These are phyloP conservation scores for Chaetogeoica ovagalla DNA, from an alignment of 2,888 invertebrate species.

Conservation along the genomic window DNA sequence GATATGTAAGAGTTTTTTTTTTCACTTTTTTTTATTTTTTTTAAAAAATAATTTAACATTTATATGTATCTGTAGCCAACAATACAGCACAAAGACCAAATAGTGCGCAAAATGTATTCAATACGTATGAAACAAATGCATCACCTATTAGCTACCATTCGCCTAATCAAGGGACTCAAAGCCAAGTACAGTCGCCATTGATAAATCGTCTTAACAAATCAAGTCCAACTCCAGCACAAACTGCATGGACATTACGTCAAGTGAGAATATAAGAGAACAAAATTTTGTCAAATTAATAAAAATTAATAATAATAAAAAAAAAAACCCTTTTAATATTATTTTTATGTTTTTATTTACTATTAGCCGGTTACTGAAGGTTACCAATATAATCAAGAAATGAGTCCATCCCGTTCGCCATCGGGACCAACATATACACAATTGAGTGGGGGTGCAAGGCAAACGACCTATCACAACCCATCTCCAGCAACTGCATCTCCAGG, in stretches of 20 bases:
- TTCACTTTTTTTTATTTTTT: background rate
- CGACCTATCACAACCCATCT: slow-evolving; percentile 57
- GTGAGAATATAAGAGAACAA: slow-evolving; percentile 58
- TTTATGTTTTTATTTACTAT: slow-evolving; percentile 57
- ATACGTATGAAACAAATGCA: slow-evolving; percentile 74
- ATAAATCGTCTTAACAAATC: slow-evolving; percentile 71
- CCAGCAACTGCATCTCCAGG: slow-evolving; percentile 56
- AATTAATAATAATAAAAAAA: no score
- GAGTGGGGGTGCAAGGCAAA: slow-evolving; percentile 68
- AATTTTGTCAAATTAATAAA: background rate
- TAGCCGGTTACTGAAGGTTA: slow-evolving; percentile 73
- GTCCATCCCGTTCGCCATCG: slow-evolving; percentile 80
- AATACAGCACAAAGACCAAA: slow-evolving; percentile 64
- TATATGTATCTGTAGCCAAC: slow-evolving; percentile 34
- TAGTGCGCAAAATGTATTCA: slow-evolving; percentile 73
- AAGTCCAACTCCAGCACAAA: slow-evolving; percentile 73
- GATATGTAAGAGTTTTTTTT: slow-evolving; percentile 57
- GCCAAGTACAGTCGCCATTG: slow-evolving; percentile 59
- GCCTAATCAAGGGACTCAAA: slow-evolving; percentile 62
- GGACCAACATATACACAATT: slow-evolving; percentile 82
- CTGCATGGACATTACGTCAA: slow-evolving; percentile 69
- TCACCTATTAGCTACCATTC: slow-evolving; percentile 71
- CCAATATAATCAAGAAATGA: slow-evolving; percentile 71
- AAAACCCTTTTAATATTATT: background rate
- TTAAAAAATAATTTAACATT: slow-evolving; percentile 36